Conservation (phyloP, 2,113 vertebrate species). For the Chlamydotis undulata region DNA sequence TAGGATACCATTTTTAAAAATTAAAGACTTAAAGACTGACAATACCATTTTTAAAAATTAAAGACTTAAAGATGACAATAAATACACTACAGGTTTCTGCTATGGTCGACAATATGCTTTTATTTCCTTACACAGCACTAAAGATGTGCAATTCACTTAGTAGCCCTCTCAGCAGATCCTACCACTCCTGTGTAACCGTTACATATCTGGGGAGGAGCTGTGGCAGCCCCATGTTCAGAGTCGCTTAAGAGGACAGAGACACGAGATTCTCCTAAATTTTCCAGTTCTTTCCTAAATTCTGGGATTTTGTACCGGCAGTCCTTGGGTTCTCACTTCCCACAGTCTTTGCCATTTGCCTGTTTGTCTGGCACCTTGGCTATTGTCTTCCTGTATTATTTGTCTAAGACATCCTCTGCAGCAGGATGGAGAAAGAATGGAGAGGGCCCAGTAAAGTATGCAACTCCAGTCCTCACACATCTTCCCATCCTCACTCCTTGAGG, state of each 20-base stretch:
- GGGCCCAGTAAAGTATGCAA: neutral
- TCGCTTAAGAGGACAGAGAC: neutral
- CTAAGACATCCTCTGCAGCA: neutral
- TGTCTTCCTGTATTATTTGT: neutral
- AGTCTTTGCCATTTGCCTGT: neutral
- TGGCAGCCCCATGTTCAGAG: rapidly evolving
- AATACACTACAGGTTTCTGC: neutral
- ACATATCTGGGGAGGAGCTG: neutral
- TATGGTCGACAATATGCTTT: neutral
- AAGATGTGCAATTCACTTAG: neutral
- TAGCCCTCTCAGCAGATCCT: neutral
- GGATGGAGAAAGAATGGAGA: neutral
- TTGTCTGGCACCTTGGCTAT: neutral
- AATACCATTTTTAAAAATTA: neutral
- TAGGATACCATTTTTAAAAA: neutral
- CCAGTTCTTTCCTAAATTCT: neutral
- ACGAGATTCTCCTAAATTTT: neutral
- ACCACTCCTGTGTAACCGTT: neutral
- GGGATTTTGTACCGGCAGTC: neutral
- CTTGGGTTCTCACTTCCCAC: neutral
- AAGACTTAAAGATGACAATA: neutral
- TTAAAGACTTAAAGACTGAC: neutral
- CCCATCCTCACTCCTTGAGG: neutral
- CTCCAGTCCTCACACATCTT: neutral
- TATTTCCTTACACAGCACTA: neutral